Percentiles rank a stretch among this genome's conserved stretches.
phyloP scores from a whole-genome alignment of 2,797 vertebrate species.

The Coendou prehensilis region DNA sequence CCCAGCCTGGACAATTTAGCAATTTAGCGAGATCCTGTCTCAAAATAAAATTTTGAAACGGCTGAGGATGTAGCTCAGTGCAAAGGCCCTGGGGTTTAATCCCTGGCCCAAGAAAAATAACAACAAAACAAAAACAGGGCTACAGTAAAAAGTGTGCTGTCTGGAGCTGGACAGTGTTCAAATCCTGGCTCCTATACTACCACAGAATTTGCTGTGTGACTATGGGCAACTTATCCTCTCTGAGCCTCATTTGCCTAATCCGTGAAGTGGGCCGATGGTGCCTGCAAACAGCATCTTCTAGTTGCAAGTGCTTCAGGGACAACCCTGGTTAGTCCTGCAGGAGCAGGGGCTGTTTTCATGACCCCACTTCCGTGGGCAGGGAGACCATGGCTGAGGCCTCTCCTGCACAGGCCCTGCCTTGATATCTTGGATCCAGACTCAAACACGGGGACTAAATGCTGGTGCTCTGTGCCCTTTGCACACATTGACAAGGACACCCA shows the following conservation, averaged over 20 bases:
- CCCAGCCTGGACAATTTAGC: not conserved
- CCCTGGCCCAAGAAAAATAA: not conserved
- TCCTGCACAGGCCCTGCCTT: accelerated
- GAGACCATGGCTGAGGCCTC: too few relatives aligned
- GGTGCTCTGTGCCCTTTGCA: not conserved
- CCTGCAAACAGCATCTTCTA: not conserved
- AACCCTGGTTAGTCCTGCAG: accelerated
- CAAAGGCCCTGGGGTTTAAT: not conserved
- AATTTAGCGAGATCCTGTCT: not conserved
- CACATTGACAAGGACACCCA: not conserved
- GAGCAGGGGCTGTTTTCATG: not conserved
- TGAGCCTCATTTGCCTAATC: not conserved
- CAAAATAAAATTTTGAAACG: not conserved
- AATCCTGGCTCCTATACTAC: not conserved
- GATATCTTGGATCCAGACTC: too few relatives aligned
- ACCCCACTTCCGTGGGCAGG: not conserved
- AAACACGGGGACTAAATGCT: not conserved
- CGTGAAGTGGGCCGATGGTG: not conserved
- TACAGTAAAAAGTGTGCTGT: not conserved
- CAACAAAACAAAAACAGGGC: not conserved
- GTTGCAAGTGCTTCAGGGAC: accelerated
- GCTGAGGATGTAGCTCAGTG: not conserved
- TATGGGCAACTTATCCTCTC: not conserved
- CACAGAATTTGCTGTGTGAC: not conserved
- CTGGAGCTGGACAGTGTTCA: not conserved